Base-by-base conservation (phyloP, 2,113 vertebrate species). In the Callithrix jacchus region DNA sequence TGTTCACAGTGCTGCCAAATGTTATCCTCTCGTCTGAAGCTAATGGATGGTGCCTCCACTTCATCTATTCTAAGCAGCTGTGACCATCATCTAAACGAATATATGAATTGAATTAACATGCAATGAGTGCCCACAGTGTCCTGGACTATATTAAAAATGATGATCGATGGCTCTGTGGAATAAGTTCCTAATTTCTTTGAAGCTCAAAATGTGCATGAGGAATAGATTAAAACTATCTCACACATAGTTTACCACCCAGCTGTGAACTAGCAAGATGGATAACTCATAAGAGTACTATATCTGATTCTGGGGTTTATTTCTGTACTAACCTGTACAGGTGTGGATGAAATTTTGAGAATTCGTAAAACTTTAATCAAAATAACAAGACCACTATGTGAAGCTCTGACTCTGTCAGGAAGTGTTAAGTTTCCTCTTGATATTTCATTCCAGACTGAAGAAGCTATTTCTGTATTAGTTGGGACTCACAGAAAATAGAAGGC, bases 71-170 rank as follows among this genome's bases (percentile, higher is more conserved):
- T 80, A 89, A 52, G 89, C 96, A 98, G 95, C 96, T 97, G 93
- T 76, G 95, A 66, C 95, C 89, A 87, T 90, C 90, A 37, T 90
- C 58, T 97, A 94, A 97, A 95, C 96, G 81, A 97, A 92, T 70
- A 81, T 74, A 92, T 79, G 76, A 95, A 97, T 97, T 96, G 87
- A 93, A 96, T 98, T 95, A 97, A 95, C 37, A 73, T 80, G 66
- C 81, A 93, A 4, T 40, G 87, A 97, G 52, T 86, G 64, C 68
- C 66, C 56, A 79, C 54, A 9, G 80, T 88, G 96, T 95, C 95
- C 81, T 79, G 88, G 93, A 88, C 52, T 87, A 79, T 82, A 95
- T 87, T 92, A 92, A 93, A 93, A 93, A 93, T 92, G 71, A 96
- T 73, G 86, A 95, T 77, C 97, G 97, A 98, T 95, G 84, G n/a